Percentiles rank a stretch among this genome's conserved stretches.
phyloP scores from a whole-genome alignment of 2,797 vertebrate species.

The Pygocentrus nattereri region DNA sequence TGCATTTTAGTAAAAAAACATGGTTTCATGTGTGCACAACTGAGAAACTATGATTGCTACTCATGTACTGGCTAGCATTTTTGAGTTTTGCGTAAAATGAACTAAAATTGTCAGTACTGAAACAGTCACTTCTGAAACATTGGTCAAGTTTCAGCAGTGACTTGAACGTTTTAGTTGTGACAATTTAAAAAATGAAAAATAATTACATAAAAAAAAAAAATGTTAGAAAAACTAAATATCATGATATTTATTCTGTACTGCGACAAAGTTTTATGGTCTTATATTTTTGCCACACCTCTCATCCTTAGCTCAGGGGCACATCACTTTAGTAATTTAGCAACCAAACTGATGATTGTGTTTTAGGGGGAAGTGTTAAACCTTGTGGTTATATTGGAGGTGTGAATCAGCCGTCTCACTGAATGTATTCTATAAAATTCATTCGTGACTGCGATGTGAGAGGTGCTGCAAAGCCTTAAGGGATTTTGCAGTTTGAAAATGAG shows the following conservation, averaged over 20 bases:
- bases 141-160: too few species aligned
- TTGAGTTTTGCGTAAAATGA: too few species aligned
- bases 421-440: slow-evolving; percentile 3
- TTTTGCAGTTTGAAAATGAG: slow-evolving; percentile 25
- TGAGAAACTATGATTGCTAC: too few species aligned
- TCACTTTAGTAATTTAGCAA: slow-evolving; percentile 11
- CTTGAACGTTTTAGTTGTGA: too few species aligned
- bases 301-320: background rate
- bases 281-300: background rate
- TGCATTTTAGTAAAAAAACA: too few species aligned
- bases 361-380: background rate
- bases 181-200: too few species aligned
- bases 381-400: slow-evolving; percentile 12
- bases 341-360: slow-evolving; percentile 1
- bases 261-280: background rate
- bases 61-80: too few species aligned
- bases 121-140: too few species aligned
- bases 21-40: too few species aligned
- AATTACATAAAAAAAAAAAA: too few species aligned
- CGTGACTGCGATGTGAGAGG: background rate
- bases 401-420: slow-evolving; percentile 29
- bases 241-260: background rate
- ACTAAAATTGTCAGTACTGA: too few species aligned
- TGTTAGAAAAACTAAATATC: too few species aligned
- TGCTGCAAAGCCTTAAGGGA: slow-evolving; percentile 14